A percentile compares a stretch with the other conserved stretches of the same genome.
phyloP scores from a whole-genome alignment of 2,113 vertebrate species.

The Pseudopodoces humilis region DNA sequence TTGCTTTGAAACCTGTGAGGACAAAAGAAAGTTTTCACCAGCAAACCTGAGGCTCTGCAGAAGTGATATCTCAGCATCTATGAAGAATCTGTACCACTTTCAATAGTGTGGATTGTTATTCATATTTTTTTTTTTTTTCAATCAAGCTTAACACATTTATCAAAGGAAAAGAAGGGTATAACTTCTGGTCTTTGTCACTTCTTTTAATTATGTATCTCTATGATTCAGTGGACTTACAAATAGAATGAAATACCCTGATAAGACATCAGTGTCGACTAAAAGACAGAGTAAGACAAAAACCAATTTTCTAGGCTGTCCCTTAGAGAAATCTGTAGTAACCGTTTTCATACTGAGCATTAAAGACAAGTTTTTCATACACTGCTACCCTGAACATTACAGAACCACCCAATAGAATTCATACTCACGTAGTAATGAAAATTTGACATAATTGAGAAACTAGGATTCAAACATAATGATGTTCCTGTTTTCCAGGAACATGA shows the following conservation, averaged over 20 bases:
- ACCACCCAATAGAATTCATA: background rate
- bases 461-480: background rate
- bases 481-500: conserved; percentile 8
- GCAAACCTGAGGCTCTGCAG: background rate
- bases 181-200: background rate
- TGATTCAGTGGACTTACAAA: background rate
- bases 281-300: background rate
- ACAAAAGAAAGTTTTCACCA: conserved; percentile 24
- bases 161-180: background rate
- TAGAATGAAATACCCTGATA: background rate
- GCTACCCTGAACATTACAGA: conserved; percentile 27
- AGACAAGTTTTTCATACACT: background rate
- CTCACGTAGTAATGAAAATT: background rate
- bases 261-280: conserved; percentile 14
- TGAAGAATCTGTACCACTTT: background rate
- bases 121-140: background rate
- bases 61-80: background rate
- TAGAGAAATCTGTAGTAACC: background rate
- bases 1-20: background rate
- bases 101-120: background rate
- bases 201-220: background rate
- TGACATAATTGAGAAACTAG: background rate
- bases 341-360: background rate
- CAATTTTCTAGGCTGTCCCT: background rate
- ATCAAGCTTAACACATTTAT: background rate